Conservation (phyloP, 2,797 vertebrate genomes). For the Trichosurus vulpecula region DNA sequence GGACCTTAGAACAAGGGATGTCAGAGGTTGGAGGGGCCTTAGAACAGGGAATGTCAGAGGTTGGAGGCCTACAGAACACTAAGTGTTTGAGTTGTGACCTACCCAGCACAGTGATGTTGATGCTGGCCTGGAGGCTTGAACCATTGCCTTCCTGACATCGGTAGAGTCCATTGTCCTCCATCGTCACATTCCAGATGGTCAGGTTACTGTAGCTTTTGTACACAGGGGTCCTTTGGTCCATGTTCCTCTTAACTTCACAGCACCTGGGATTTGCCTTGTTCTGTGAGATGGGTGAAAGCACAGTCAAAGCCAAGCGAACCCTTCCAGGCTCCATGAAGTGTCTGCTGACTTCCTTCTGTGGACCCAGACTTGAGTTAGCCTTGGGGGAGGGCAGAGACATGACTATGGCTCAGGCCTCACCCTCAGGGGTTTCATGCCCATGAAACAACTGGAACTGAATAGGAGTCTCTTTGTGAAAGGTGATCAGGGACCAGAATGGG, state of each 20-base stretch:
- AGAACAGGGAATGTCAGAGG: not conserved
- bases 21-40: not conserved
- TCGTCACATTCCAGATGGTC: constrained; percentile 85
- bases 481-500: not conserved
- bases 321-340: not conserved
- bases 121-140: constrained; percentile 59
- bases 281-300: not conserved
- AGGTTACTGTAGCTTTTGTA: constrained; percentile 79
- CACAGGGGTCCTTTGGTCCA: accelerated
- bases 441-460: not conserved
- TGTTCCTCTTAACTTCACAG: constrained; percentile 35
- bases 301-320: not conserved
- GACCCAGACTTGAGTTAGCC: not conserved
- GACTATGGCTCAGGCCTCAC: not conserved
- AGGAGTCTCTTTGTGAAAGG: not conserved
- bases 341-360: not conserved
- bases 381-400: not conserved
- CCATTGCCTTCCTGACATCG: constrained; percentile 83
- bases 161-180: constrained; percentile 88
- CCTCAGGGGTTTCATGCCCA: not conserved
- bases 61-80: not conserved
- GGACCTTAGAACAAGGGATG: too few species aligned
- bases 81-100: constrained; percentile 68
- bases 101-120: constrained; percentile 87
- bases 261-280: not conserved